Base-by-base conservation (phyloP, 2,797 vertebrate genomes). In the Gorsachius magnificus region DNA sequence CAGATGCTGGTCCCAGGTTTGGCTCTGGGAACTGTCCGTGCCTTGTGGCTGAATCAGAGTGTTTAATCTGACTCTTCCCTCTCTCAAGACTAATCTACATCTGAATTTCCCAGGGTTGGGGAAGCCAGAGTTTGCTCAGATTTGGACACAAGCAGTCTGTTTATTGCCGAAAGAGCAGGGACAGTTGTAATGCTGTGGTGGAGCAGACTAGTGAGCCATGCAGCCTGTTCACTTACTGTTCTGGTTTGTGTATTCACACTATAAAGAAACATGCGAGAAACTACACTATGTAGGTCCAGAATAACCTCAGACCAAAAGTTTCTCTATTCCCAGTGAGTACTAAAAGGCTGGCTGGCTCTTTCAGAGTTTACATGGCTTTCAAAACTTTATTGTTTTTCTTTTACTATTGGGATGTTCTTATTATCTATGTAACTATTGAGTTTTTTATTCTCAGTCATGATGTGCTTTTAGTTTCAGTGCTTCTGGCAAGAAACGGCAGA, bases 11-110 rank as follows among this genome's bases (percentile, higher is more conserved):
- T 33, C 29, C 56, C 68, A 2, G 33, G 9, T 50, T 65, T 87
- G 92, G 60, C 57, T 90, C 33, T 28, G 83, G 90, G 94, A 96
- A 95, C 83, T 95, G 87, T 96, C 92, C 89, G n/a, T 92, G 81
- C 64, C 69, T 31, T 65, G 71, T 57, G 65, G 68, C 90, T 95
- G 88, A 87, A 87, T 11, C 56, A 2, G 53, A 14, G 65, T 3
- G 12, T 84, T 92, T 82, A 15, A 66, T 60, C 31, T 12, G 38
- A n/a, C 68, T 58, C 83, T 71, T 65, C 25, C 14, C 25, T 35
- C 48, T 66, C 71, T 68, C 50, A 17, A 16, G 4, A 43, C 38
- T 25, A 61, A 83, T 28, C 57, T 64, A 25, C 24, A 48, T 38
- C 68, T 68, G 85, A 70, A 46, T 87, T 82, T 87, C 77, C 20